Evolutionary conservation across 1,140 invertebrate species (phyloP), one percentile per base, ranked within the genome.

Genomic region (Pogonus chalceus): DNA sequence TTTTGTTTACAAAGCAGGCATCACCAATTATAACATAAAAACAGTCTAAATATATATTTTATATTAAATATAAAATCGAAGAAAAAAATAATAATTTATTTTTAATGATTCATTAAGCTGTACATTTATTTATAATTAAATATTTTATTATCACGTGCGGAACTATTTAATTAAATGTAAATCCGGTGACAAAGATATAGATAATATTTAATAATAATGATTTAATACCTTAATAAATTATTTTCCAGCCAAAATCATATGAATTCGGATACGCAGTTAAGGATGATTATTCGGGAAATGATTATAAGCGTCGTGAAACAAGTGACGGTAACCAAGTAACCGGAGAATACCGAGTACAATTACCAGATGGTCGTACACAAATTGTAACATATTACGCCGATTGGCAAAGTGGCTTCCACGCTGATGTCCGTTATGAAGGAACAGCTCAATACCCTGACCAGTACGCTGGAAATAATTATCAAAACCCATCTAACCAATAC

Each of bases 251-350:
- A 14, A 85, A 85, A 65, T 80, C 85, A 0, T 89, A 88, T 67
- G 82, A 87, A 62, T 89, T 87, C 60, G 84, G 83, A 1, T 89
- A 89, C 66, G 79, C 82, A 20, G 85, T 89, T 31, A 85, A 84
- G 62, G 85, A 88, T 59, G 77, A 78, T 12, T 80, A 84, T 53
- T 77, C 76, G 9, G 84, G 84, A 23, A 85, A 85, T 54, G 83
- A 87, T 59, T 87, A 85, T 65, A 79, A 80, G 20, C 67, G 83
- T 23, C 75, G 79, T 35, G 85, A 87, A 65, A 76, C 70, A 26
- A 86, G 83, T 22, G 85, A 88, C 62, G 86, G 86, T 0, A 82
- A 85, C 62, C 81, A 75, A 24, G 80, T 83, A 3, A 73, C 73
- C 51, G 86, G 86, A 20, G 82, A 86, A 62, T 89, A 89, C 70